These are phyloP conservation scores for Lota lota DNA, from an alignment of 2,113 vertebrate genomes.

Conservation along the genomic window DNA sequence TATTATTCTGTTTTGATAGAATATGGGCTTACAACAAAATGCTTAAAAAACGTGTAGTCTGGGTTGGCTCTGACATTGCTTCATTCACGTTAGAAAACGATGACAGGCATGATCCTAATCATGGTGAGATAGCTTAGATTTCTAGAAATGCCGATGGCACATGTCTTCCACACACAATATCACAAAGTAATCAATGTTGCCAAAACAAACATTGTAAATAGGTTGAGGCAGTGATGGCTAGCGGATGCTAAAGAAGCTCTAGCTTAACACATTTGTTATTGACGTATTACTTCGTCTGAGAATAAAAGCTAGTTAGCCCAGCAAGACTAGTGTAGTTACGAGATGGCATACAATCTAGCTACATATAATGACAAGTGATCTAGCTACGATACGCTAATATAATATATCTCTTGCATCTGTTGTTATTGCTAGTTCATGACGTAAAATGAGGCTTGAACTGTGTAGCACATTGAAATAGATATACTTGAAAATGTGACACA, in stretches of 20 bases:
- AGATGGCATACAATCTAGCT: no score
- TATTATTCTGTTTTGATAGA: not conserved
- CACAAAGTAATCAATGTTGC: conserved; percentile 3
- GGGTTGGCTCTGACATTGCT: conserved; percentile 40
- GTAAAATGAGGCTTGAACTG: no score
- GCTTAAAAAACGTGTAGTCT: not conserved
- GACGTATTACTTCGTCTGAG: no score
- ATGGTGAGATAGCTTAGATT: conserved; percentile 11
- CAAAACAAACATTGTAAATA: not conserved
- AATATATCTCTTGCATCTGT: no score
- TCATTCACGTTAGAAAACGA: conserved; percentile 25
- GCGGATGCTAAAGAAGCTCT: not conserved
- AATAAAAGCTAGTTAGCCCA: no score
- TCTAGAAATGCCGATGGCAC: conserved; percentile 33
- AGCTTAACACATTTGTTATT: no score
- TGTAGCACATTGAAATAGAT: no score
- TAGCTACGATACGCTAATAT: no score
- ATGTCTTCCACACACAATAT: conserved; percentile 29
- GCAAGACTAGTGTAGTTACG: no score
- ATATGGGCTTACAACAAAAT: conserved; percentile 19
- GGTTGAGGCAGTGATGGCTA: not conserved
- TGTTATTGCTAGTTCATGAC: no score
- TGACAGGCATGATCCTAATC: conserved; percentile 7
- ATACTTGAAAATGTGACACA: no score
- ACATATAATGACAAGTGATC: no score